Base-by-base conservation (phyloP, 1,140 invertebrate genomes). In the Drosophila biarmipes region DNA sequence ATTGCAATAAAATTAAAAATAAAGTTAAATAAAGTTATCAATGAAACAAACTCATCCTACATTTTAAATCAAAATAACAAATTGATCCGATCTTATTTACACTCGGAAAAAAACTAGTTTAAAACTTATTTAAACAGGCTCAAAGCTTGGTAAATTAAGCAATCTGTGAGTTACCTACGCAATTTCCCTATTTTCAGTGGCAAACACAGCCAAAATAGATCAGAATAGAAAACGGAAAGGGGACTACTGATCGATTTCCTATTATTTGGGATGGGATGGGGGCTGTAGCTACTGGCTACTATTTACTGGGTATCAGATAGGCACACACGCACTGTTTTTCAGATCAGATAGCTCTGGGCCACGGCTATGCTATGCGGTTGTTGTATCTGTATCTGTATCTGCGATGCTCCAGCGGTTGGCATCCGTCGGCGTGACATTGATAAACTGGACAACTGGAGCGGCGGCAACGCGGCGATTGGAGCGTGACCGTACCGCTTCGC, bases 401-500 rank as follows among this genome's bases (percentile, higher is more conserved):
- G 78, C 67, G 80, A 86, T 76, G 82, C 74, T 82, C 71, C 82
- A 89, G 43, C 76, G 80, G 78, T 69, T 77, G 79, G 84, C 85
- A 84, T 89, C 72, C 80, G 71, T 49, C 59, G 79, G 67, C 34
- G 55, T 84, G 85, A 90, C 87, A 90, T 82, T 86, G 87, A 87
- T 72, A 77, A 87, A 90, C 69, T 90, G 76, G 73, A 82, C n/a
- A 37, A 37, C 35, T 37, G 38, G 38, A 19, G 61, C 78, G 55
- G 57, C 71, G 54, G 48, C 69, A 43, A 38, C 72, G 72, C 58
- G 63, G 66, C 72, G 58, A 61, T 12, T 62, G 73, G 59, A 91
- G 90, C 90, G 86, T 90, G 46, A 69, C 90, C 79, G 90, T 84
- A 74, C 62, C 80, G 85, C 85, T 87, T 90, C 80, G 78, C 72